phyloP scores from a whole-genome alignment of 1,140 invertebrate species.

The Lasaia peninsularis region DNA sequence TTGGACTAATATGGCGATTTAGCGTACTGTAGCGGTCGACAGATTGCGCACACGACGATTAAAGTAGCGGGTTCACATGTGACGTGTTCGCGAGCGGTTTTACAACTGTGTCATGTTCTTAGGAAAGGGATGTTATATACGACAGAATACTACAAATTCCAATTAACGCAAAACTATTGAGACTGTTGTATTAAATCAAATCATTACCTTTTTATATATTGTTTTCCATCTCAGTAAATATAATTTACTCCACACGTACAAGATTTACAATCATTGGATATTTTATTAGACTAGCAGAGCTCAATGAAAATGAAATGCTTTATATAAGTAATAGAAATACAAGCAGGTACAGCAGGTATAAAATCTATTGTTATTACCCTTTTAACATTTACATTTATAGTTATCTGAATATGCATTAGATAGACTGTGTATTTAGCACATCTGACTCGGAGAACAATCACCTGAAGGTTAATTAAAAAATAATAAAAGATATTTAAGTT shows the following conservation, averaged over 20 bases:
- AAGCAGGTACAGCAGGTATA: constrained; percentile 30
- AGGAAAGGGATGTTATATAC: not conserved
- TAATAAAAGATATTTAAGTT: constrained; percentile 11
- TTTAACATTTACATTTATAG: constrained; percentile 25
- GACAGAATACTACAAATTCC: not conserved
- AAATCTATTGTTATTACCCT: constrained; percentile 45
- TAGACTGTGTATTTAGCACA: constrained; percentile 15
- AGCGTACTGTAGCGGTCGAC: no score
- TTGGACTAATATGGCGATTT: no score
- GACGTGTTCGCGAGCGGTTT: no score
- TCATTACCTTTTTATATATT: constrained; percentile 5
- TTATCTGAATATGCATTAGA: constrained; percentile 33
- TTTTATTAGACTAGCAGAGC: constrained; percentile 26
- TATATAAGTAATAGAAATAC: constrained; percentile 21
- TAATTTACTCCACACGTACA: constrained; percentile 7
- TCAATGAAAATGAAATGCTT: constrained; percentile 12
- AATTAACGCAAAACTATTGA: not conserved
- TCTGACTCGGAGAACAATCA: constrained; percentile 7
- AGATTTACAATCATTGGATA: constrained; percentile 40
- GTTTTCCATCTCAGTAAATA: constrained; percentile 7
- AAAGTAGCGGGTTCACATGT: no score
- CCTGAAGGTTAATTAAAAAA: constrained; percentile 17
- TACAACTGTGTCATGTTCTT: no score
- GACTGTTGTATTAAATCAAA: not conserved
- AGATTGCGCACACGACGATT: no score